These are phyloP conservation scores for Dasypogon diadema DNA, from an alignment of 2,888 invertebrate species.

Conservation along the genomic window DNA sequence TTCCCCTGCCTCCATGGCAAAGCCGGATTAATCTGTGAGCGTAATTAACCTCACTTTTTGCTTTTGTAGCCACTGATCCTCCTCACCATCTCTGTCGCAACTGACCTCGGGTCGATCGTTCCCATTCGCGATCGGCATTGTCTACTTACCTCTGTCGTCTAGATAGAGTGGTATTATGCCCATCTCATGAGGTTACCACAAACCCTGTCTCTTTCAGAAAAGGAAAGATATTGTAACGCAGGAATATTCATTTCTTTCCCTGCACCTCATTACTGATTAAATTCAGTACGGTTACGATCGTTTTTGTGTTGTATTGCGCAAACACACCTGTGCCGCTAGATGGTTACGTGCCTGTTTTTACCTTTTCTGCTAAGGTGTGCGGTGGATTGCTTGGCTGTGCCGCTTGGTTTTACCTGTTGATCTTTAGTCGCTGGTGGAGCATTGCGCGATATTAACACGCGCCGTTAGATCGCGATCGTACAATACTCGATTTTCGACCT, in stretches of 20 bases:
- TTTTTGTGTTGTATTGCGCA: slow-evolving; percentile 39
- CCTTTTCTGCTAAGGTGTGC: not conserved
- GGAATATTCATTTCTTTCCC: not conserved
- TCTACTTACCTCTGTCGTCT: not conserved
- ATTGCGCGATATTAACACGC: slow-evolving; percentile 52
- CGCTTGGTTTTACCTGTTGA: slow-evolving; percentile 40
- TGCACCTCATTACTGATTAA: not conserved
- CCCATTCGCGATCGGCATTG: slow-evolving; percentile 11
- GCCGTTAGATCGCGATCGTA: slow-evolving; percentile 49
- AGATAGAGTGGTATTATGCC: not conserved
- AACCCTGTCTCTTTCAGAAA: not conserved
- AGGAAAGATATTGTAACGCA: not conserved
- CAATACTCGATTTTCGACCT: slow-evolving; percentile 40
- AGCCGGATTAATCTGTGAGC: slow-evolving; percentile 37
- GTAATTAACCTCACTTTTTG: slow-evolving; percentile 29
- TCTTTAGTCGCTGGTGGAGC: slow-evolving; percentile 54
- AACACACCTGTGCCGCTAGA: slow-evolving; percentile 52
- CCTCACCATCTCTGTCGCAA: slow-evolving; percentile 23
- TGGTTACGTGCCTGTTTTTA: not conserved
- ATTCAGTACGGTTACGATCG: not conserved
- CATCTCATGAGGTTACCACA: not conserved
- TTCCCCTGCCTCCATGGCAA: slow-evolving; percentile 36
- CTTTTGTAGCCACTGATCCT: slow-evolving; percentile 23
- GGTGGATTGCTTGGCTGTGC: slow-evolving; percentile 30
- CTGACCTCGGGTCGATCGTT: slow-evolving; percentile 32